Base-by-base conservation (phyloP, 2,113 vertebrate genomes). In the Chauna torquata region DNA sequence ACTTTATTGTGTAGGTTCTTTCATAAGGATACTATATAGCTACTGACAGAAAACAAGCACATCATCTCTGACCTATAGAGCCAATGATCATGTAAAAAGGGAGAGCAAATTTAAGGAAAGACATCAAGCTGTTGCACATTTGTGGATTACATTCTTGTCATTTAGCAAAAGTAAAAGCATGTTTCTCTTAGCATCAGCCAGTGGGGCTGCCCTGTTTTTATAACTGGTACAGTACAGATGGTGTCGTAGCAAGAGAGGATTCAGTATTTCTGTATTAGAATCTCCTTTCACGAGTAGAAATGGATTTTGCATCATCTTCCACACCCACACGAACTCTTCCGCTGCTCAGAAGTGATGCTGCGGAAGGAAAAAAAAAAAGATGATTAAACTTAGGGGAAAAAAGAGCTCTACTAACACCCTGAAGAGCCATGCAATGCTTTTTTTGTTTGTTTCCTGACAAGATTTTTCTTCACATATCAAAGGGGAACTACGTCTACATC, bases 1-100 rank as follows among this genome's bases (percentile, higher is more conserved):
- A 94, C 89, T 97, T 97, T 97, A 97, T 97, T 97, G 38, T 71
- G 38, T 40, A 65, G 16, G 14, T 42, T 84, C 11, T 84, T 76
- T 65, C 2, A 1, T 68, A 57, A 34, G 34, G 88, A 62, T 65
- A 66, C 55, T 16, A 3, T 14, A 71, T 28, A 86, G 59, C 54
- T 76, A 54, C 54, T 68, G 90, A 28, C 81, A 90, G 83, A 65
- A 89, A 74, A 54, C 30, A 58, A 71, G 72, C 62, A 79, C 58
- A 49, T 34, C 32, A 54, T 20, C 70, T 62, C 72, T 2, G 6
- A 55, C 16, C 68, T 44, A 6, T 3, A 1, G 20, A 92, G 59
- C 64, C 74, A 84, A 1, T 5, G 50, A 19, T 68, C 14, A 1
- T 30, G 30, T 20, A 30, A 36, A 68, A 54, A 61, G 57, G 78